phyloP scores from a whole-genome alignment of 2,113 vertebrate genomes.

The Craseonycteris thonglongyai region DNA sequence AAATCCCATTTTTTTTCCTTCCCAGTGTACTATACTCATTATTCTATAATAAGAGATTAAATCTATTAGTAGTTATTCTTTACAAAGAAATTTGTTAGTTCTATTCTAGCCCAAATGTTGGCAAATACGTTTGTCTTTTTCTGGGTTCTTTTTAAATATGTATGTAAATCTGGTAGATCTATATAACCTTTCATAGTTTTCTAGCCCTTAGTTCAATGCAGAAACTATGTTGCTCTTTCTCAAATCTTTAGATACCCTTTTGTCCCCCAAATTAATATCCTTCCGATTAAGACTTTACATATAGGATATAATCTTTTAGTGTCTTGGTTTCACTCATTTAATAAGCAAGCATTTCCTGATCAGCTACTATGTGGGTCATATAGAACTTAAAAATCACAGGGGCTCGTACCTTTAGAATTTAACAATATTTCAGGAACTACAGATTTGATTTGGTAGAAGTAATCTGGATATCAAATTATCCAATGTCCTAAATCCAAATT shows the following conservation, averaged over 20 bases:
- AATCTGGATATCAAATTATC: constrained; percentile 2
- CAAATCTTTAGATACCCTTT: background rate
- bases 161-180: background rate
- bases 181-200: background rate
- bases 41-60: background rate
- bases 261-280: background rate
- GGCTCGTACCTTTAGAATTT: background rate
- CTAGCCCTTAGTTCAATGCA: background rate
- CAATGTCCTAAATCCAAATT: background rate
- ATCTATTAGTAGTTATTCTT: background rate
- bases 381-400: background rate
- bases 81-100: constrained; percentile 29
- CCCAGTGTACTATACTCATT: background rate
- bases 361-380: background rate
- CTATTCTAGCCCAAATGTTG: background rate
- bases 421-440: background rate
- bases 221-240: background rate
- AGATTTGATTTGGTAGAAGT: background rate
- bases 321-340: background rate
- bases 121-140: constrained; percentile 22
- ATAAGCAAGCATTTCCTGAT: background rate
- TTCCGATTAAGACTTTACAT: background rate
- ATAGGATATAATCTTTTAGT: background rate
- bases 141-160: constrained; percentile 17
- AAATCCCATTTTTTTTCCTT: constrained; percentile 23